Evolutionary conservation across 2,888 invertebrate genomes (phyloP).

Genomic region (Venustoraphidia nigricollis): DNA sequence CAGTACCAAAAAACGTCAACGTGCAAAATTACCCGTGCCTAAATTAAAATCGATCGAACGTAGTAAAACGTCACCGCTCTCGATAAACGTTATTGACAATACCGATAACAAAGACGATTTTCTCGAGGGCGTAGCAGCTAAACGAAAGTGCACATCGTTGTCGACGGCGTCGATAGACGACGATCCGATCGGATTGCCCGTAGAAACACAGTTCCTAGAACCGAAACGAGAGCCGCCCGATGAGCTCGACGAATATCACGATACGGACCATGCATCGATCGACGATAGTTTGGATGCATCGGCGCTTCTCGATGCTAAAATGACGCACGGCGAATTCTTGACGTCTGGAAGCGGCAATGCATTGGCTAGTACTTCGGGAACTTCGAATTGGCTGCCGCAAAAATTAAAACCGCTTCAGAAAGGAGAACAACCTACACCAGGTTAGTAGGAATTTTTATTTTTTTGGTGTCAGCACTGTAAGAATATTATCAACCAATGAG

Average conservation of each 20-base stretch:
- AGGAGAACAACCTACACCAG: constrained; percentile 1
- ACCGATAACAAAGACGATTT: no score
- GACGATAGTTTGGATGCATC: constrained; percentile 4
- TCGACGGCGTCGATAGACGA: no score
- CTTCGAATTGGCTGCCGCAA: not conserved
- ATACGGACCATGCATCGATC: not conserved
- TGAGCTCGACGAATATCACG: constrained; percentile 1
- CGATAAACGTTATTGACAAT: no score
- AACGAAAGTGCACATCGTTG: no score
- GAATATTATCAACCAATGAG: no score
- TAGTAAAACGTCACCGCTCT: no score
- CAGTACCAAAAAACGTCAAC: no score
- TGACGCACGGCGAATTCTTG: not conserved
- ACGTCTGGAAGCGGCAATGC: not conserved
- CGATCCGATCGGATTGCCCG: not conserved
- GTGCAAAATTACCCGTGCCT: no score
- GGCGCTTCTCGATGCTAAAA: constrained; percentile 1
- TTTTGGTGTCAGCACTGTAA: no score
- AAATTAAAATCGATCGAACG: no score
- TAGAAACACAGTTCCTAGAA: not conserved
- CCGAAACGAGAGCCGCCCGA: constrained; percentile 3
- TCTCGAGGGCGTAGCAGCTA: no score
- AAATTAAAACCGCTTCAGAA: not conserved
- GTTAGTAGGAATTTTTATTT: not conserved
- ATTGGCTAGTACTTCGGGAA: constrained; percentile 1